These are phyloP conservation scores for Matsumurasca onukii DNA, from an alignment of 1,140 invertebrate genomes.

Conservation along the genomic window DNA sequence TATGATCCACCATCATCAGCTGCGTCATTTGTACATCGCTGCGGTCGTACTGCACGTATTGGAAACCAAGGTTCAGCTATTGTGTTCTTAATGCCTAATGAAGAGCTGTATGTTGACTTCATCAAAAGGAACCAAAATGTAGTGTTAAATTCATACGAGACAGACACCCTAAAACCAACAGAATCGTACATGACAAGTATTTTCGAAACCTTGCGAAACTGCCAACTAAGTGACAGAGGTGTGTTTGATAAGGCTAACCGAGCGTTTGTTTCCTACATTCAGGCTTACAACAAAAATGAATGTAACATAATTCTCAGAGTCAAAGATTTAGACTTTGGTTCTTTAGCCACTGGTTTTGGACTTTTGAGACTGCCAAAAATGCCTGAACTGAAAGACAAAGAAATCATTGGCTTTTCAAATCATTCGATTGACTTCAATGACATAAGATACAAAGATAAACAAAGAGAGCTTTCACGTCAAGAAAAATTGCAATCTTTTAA, in stretches of 20 bases:
- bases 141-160: conserved; percentile 34
- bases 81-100: conserved; percentile 79
- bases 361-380: conserved; percentile 89
- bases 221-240: conserved; percentile 68
- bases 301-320: conserved; percentile 85
- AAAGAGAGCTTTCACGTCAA: conserved; percentile 70
- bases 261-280: conserved; percentile 95
- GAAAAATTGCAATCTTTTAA: conserved; percentile 70
- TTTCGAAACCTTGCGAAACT: conserved; percentile 55
- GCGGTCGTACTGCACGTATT: conserved; percentile 90
- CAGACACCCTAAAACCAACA: conserved; percentile 24
- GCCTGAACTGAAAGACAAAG: conserved; percentile 84
- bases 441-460: conserved; percentile 81
- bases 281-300: conserved; percentile 95
- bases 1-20: conserved; percentile 90
- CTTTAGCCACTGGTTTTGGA: conserved; percentile 85
- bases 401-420: conserved; percentile 64
- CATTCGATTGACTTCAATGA: conserved; percentile 70
- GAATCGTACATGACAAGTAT: conserved; percentile 22
- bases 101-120: conserved; percentile 91
- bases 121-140: conserved; percentile 90
- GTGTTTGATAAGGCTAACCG: conserved; percentile 85
- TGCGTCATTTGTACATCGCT: conserved; percentile 88
- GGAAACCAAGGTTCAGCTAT: conserved; percentile 87
- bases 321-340: conserved; percentile 87